Evolutionary conservation across 2,113 vertebrate genomes (phyloP), one percentile per base, ranked within the genome.

Genomic region (Kryptolebias marmoratus): DNA sequence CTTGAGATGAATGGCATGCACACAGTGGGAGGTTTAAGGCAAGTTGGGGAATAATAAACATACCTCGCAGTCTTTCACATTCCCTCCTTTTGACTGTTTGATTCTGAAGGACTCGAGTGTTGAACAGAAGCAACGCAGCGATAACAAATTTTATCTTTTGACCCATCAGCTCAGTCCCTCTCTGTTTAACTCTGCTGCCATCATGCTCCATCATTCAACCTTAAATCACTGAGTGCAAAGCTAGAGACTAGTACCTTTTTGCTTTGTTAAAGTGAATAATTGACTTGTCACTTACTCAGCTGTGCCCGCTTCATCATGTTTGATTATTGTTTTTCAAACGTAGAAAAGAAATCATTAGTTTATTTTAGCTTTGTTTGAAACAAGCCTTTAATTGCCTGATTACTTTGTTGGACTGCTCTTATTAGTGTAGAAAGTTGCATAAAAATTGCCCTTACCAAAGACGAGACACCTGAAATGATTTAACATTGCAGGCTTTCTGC

Each of bases 221-320:
- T 7, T 27, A 50, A 52, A 16, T 31, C 45, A 74, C 30, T 62
- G 28, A 77, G 50, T 60, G 45, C 64, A 28, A 52, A 55, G 3
- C 0, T 68, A 0, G 57, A 86, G 82, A 78, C 68, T 42, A 8
- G 74, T 81, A 79, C 84, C 86, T 87, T 83, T 81, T 88, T 83
- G 77, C 81, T 80, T 82, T 86, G 70, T 85, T 88, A 80, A 85
- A 75, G 52, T 77, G 67, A 66, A 75, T 79, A 87, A 87, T 90
- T 88, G 84, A 81, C 77, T 73, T 83, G 81, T 86, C 77, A 81
- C 61, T 66, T 62, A 64, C 57, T 63, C 78, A 65, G 57, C 77
- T 10, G 31, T 9, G 32, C 12, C 8, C 6, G 28, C 11, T 56
- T 32, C 28, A 15, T 31, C 28, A 9, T 64, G 44, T 83, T 75